Base-by-base conservation (phyloP, 2,113 vertebrate genomes). In the Orcinus orca region DNA sequence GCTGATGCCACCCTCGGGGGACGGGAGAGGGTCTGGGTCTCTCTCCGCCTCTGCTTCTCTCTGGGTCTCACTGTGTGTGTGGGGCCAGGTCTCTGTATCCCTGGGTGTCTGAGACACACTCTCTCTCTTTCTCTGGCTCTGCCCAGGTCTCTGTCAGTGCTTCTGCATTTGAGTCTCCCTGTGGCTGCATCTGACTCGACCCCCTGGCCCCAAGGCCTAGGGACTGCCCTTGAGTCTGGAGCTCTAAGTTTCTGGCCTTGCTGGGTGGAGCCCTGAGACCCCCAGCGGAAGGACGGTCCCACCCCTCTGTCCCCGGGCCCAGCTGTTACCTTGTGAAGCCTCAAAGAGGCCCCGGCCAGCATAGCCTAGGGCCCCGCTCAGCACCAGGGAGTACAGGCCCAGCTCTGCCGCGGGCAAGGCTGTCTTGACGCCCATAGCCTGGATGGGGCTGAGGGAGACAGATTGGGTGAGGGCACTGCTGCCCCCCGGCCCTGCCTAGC, bases 301-400 rank as follows among this genome's bases (percentile, higher is more conserved):
- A 3, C 5, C 2, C 20, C 25, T 10, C 21, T 74, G 23, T 50
- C 85, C 70, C 6, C 1, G 85, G 41, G 44, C 76, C 76, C 73
- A 0, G 5, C 20, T 8, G 0, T 98, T 99, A 99, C 99, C 99
- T 98, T 98, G 97, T 33, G 99, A 99, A 3, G 99, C 99, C 84
- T 99, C 99, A 3, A 99, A 99, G 97, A 99, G 99, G 94, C 99
- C 99, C n/a, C 98, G 99, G 90, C 98, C 96, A 0, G 99, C 98
- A 97, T 99, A 99, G 77, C 99, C 97, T 98, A 99, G 98, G 3
- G 99, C 99, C 2, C 99, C 98, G 0, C 98, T 99, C 91, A 99
- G 98, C 25, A 99, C 98, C 0, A 99, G 98, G 33, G 99, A 99
- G 5, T 99, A 99, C 95, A 99, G 98, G 1, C 99, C 99, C 97